Base-by-base conservation (phyloP, 2,888 invertebrate species). In the Liposcelis brunnea region DNA sequence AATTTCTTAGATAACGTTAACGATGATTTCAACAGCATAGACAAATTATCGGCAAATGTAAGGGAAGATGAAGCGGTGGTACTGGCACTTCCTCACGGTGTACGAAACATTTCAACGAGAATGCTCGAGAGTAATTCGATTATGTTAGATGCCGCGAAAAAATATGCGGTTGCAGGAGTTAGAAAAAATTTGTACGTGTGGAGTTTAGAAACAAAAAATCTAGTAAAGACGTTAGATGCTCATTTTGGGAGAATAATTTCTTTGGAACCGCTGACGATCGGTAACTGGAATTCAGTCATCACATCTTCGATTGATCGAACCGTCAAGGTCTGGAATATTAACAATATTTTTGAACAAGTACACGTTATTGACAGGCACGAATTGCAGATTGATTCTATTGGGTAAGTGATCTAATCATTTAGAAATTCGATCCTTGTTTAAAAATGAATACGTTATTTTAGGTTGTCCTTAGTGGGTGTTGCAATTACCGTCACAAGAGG, bases 301-400 rank as follows among this genome's bases (percentile, higher is more conserved):
- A 95, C 97, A 0, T 93, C 95, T 0, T 95, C 95, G 0, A 93
- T 97, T 42, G 97, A 98, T 63, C 75, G 95, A 49, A 91, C 93
- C 0, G 94, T 97, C 6, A 97, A 97, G 70, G 91, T 95, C 3
- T 97, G 97, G 97, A 97, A 97, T 61, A 91, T 98, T 47, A 93
- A 95, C 62, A 97, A 97, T 61, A 95, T 97, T 52, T 91, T 94
- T 57, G 95, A 97, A 59, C 91, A 94, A 62, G 93, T 94, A 0
- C 91, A 93, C 59, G 86, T 87, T 34, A 93, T 97, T 51, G 90
- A 94, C 57, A 69, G 94, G 7, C 93, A 95, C 59, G 97, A 97
- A 59, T 67, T 94, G 48, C 90, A 91, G 54, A 89, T 97, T 48
- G 95, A 97, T 61, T 77, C 81, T 16, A 84, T 97, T 42, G 81